phyloP scores from a whole-genome alignment of 2,797 vertebrate species.

The Somateria mollissima region DNA sequence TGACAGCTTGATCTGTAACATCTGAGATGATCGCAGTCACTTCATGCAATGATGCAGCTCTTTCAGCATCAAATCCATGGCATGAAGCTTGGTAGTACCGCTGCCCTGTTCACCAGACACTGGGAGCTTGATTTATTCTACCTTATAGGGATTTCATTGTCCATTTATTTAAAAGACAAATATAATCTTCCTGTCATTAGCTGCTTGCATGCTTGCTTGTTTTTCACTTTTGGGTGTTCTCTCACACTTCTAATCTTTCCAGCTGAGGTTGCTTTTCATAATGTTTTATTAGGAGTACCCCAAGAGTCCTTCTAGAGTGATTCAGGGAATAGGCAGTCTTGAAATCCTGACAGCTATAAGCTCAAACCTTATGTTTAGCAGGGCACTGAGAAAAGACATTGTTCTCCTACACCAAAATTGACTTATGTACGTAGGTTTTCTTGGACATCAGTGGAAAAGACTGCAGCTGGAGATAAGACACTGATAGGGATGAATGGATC shows the following conservation, averaged over 20 bases:
- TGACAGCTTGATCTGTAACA: not conserved
- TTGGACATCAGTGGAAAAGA: not conserved
- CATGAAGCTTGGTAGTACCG: fast-evolving
- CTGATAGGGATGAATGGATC: not conserved
- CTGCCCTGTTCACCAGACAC: not conserved
- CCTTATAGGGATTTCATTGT: not conserved
- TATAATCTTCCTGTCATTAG: not conserved
- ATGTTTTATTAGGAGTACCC: slow-evolving; percentile 1
- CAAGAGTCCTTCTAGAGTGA: not conserved
- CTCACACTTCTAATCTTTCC: not conserved
- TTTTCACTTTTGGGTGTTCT: not conserved
- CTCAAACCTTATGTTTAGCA: not conserved
- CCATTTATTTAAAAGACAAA: not conserved
- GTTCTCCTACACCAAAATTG: not conserved
- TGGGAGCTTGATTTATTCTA: not conserved
- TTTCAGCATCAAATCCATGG: not conserved
- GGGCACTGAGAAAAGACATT: not conserved
- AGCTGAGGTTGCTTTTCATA: not conserved
- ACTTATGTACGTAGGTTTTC: not conserved
- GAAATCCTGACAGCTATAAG: not conserved
- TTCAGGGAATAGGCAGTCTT: not conserved
- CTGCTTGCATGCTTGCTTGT: not conserved
- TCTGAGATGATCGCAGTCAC: not conserved
- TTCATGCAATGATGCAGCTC: not conserved
- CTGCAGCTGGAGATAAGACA: not conserved